Evolutionary conservation across 2,797 vertebrate genomes (phyloP).

Genomic region (Cirrhinus molitorella): DNA sequence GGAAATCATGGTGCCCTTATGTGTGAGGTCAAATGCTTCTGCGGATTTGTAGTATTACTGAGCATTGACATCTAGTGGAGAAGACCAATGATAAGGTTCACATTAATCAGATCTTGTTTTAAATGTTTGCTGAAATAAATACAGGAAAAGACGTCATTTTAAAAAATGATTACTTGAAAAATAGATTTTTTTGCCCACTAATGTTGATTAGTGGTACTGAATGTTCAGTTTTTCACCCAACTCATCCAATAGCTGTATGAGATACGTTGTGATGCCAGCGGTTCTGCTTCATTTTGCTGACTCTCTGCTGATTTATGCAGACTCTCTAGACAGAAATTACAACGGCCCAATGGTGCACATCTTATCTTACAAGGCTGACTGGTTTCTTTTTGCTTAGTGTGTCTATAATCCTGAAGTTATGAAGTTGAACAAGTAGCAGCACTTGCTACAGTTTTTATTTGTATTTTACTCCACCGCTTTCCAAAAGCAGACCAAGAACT

Average conservation of each 20-base stretch:
- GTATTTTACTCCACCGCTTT: neutral
- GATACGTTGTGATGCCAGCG: neutral
- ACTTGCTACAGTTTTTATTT: slow-evolving; percentile 1
- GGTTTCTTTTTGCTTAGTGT: slow-evolving; percentile 9
- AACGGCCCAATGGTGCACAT: slow-evolving; percentile 1
- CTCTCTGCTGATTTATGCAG: slow-evolving; percentile 34
- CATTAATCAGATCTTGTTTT: no score
- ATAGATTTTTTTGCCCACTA: no score
- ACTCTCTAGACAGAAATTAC: slow-evolving; percentile 32
- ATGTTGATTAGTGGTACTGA: neutral
- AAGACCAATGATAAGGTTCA: no score
- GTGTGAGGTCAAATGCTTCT: no score
- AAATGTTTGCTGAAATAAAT: no score
- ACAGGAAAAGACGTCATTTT: no score
- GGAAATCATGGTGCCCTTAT: no score
- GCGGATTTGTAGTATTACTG: no score
- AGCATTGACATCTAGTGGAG: no score
- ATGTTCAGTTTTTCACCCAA: neutral
- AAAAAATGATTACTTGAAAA: no score
- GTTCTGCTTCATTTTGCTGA: slow-evolving; percentile 12
- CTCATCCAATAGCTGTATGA: neutral
- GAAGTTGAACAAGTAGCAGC: slow-evolving; percentile 23
- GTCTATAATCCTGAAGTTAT: slow-evolving; percentile 10
- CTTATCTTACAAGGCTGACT: slow-evolving; percentile 27
- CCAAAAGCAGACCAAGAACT: neutral